Conservation (phyloP, 2,797 vertebrate species). For the Alcedo atthis region DNA sequence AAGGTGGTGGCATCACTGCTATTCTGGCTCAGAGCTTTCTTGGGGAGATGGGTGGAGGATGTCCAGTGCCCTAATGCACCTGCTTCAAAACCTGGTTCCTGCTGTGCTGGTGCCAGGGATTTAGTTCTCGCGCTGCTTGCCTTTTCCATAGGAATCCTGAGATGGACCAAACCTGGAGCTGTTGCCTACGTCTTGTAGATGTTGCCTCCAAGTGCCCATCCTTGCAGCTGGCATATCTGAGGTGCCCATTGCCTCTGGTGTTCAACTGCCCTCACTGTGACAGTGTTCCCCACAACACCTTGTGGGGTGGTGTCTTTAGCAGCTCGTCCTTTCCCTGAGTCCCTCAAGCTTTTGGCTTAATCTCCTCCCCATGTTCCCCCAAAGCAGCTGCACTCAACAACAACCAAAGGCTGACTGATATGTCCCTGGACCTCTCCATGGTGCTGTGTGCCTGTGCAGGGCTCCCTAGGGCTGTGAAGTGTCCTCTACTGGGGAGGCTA, state of each 20-base stretch:
- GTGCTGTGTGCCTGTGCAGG: accelerated
- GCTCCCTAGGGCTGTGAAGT: accelerated
- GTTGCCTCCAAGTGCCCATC: neutral
- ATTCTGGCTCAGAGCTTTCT: neutral
- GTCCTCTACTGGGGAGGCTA: accelerated
- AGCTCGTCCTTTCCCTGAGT: accelerated
- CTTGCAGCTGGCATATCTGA: no score
- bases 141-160: neutral
- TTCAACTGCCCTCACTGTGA: accelerated
- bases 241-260: accelerated
- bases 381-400: neutral
- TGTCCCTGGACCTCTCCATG: neutral
- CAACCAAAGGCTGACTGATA: accelerated
- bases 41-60: neutral
- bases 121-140: neutral
- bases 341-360: neutral
- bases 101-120: neutral
- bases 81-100: neutral
- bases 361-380: neutral
- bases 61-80: no score
- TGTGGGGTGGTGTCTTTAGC: accelerated
- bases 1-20: neutral
- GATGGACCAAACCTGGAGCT: neutral
- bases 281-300: neutral
- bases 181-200: neutral